Base-by-base conservation (phyloP, 2,888 invertebrate genomes). In the Ethmia dodecea region DNA sequence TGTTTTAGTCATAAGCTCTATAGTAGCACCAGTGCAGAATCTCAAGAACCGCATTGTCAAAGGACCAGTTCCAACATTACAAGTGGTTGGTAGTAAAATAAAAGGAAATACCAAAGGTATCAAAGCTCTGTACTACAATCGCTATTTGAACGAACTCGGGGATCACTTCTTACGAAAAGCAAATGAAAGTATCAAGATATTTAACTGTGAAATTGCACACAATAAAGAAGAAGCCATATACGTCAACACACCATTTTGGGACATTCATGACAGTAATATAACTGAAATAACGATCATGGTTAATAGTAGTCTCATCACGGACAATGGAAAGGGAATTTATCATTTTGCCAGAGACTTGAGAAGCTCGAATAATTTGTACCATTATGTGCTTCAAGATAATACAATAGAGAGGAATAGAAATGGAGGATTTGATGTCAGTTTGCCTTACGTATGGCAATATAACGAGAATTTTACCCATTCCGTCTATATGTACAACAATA, bases 391-490 rank as follows among this genome's bases (percentile, higher is more conserved):
- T 30, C 93, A 94, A 67, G 94, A 96, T 57, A 94, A 94, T 40
- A 91, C 93, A 0, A 90, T 99, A 42, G 94, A 95, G 63, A 89
- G 94, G 45, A 99, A 98, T 60, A 87, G 88, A 39, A 89, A 89
- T 14, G 96, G 96, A 8, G 99, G 99, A 1, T 92, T 99, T 47
- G 92, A 95, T 56, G 88, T 99, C 3, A 90, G 92, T 8, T 77
- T 99, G 22, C 99, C 99, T 0, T 96, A 97, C 52, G 97, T 98
- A 1, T 96, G 96, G 96, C 93, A 96, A 55, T 97, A 96, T 60
- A 95, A 96, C 62, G 96, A 96, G 74, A 97, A 97, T 63, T 95
- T 94, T 55, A 96, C 96, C 0, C 98, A 98, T 78, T 94, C 95
- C 0, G 89, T 98, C 9, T 93, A 90, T 54, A 90, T 98, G 64